Conservation (phyloP, 2,113 vertebrate genomes). For the Monopterus albus region DNA sequence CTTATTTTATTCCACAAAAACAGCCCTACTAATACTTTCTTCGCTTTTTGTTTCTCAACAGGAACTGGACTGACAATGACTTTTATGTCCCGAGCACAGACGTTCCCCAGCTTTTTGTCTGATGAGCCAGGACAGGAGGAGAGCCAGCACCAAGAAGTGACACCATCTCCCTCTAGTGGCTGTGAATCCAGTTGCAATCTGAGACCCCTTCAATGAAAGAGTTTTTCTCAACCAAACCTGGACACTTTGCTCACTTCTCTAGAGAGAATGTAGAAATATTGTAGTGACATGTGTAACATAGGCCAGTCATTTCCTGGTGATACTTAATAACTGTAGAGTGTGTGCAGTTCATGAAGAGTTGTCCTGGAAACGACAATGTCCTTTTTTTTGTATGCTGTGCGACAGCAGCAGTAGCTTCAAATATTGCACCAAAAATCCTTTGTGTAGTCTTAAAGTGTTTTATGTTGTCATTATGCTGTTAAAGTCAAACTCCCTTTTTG, state of each 20-base stretch:
- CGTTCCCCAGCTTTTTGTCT: conserved; percentile 92
- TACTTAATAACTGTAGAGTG: conserved; percentile 68
- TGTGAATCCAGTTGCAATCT: conserved; percentile 88
- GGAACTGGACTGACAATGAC: conserved; percentile 86
- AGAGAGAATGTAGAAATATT: conserved; percentile 76
- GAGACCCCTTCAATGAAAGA: conserved; percentile 90
- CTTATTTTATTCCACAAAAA: too few relatives aligned
- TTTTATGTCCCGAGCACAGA: conserved; percentile 94
- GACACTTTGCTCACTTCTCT: conserved; percentile 74
- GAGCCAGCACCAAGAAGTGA: conserved; percentile 78
- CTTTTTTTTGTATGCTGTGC: conserved; percentile 56
- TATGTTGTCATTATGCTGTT: conserved; percentile 41
- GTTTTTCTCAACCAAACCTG: conserved; percentile 58
- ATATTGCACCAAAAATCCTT: conserved; percentile 70
- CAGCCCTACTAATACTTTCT: too few relatives aligned
- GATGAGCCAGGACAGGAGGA: conserved; percentile 84
- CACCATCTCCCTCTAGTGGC: conserved; percentile 89
- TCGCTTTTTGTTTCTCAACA: conserved; percentile 64
- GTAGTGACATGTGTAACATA: conserved; percentile 78
- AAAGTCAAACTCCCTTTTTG: neutral
- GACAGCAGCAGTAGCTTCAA: conserved; percentile 67
- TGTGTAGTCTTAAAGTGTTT: conserved; percentile 44
- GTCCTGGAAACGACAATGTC: conserved; percentile 22
- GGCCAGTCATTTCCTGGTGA: conserved; percentile 61
- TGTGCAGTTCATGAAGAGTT: conserved; percentile 27